Conservation (phyloP, 2,888 invertebrate species). For the Apamea epomidion region DNA sequence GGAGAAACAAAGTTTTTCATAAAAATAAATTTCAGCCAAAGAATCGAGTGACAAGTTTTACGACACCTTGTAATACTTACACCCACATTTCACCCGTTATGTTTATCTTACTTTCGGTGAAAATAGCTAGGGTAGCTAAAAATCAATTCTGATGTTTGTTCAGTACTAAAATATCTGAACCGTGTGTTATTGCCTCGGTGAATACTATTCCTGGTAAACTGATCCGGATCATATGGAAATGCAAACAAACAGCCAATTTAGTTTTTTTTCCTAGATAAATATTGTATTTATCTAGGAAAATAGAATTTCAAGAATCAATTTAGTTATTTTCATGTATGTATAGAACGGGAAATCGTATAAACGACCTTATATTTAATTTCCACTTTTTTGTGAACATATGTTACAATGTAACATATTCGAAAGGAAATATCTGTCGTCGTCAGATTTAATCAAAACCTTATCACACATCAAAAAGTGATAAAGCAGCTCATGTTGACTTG, state of each 20-base stretch:
- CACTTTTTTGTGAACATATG: conserved; percentile 36
- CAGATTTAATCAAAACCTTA: conserved; percentile 39
- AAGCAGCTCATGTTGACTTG: conserved; percentile 17
- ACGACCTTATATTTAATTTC: conserved; percentile 21
- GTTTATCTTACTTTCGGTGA: not conserved
- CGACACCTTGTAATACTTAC: not conserved
- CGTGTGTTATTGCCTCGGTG: not conserved
- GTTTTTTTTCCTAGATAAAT: not conserved
- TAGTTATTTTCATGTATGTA: not conserved
- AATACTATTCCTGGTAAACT: not conserved
- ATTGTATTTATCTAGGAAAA: not conserved
- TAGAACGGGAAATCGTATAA: conserved; percentile 26
- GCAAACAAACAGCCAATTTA: not conserved
- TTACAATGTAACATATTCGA: conserved; percentile 20
- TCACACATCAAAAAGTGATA: conserved; percentile 40
- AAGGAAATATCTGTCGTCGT: conserved; percentile 24
- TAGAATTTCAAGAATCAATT: too few relatives aligned
- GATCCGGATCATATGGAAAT: not conserved
- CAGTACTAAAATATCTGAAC: not conserved
- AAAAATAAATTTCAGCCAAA: too few relatives aligned
- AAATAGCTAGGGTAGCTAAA: not conserved
- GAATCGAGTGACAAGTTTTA: too few relatives aligned
- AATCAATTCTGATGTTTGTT: not conserved
- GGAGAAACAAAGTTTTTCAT: not conserved
- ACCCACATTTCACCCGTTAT: not conserved